Evolutionary conservation across 2,888 invertebrate genomes (phyloP).

Genomic region (Drosophila differens): DNA sequence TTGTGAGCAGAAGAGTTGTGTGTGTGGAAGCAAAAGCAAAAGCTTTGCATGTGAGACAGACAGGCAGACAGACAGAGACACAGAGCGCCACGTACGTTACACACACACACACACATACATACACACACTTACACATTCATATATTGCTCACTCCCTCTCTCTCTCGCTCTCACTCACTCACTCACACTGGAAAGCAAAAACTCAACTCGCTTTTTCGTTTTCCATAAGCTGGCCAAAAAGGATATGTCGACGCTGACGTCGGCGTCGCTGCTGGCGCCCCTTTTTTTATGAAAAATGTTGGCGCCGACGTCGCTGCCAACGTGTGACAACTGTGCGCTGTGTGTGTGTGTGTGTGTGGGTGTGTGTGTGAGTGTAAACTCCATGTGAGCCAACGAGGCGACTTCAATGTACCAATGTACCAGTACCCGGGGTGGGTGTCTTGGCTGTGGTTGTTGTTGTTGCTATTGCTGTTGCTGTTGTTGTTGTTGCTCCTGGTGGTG

Average conservation of each 20-base stretch:
- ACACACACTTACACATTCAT: slow-evolving; percentile 24
- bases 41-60: slow-evolving; percentile 63
- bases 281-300: slow-evolving; percentile 75
- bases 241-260: slow-evolving; percentile 51
- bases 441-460: slow-evolving; percentile 39
- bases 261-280: slow-evolving; percentile 50
- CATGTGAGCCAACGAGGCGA: slow-evolving; percentile 71
- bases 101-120: slow-evolving; percentile 41
- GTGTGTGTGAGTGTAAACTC: slow-evolving; percentile 58
- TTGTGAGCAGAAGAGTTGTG: slow-evolving; percentile 74
- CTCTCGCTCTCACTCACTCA: slow-evolving; percentile 38
- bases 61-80: slow-evolving; percentile 38
- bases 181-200: slow-evolving; percentile 71
- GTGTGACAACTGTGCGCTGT: slow-evolving; percentile 67
- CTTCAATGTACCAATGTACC: slow-evolving; percentile 20
- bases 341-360: slow-evolving; percentile 20
- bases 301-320: slow-evolving; percentile 68
- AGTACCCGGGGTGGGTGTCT: slow-evolving; percentile 48
- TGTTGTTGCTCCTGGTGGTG: slow-evolving; percentile 59
- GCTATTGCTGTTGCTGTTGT: slow-evolving; percentile 14
- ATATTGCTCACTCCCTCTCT: slow-evolving; percentile 32
- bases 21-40: slow-evolving; percentile 20
- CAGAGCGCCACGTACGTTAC: slow-evolving; percentile 60
- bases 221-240: slow-evolving; percentile 73
- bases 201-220: slow-evolving; percentile 73